phyloP scores from a whole-genome alignment of 2,797 vertebrate species.

The Siniperca obscura region DNA sequence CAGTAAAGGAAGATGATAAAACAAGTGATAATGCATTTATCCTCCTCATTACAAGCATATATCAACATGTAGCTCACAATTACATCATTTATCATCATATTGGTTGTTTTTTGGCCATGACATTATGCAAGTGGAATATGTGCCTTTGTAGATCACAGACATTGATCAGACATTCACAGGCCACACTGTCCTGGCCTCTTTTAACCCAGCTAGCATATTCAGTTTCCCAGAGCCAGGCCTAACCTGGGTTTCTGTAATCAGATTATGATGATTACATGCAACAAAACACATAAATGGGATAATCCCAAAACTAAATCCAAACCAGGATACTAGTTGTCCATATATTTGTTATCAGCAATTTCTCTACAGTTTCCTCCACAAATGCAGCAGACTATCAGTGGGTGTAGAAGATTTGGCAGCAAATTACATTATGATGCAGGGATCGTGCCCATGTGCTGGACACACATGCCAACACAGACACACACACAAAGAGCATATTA shows the following conservation, averaged over 20 bases:
- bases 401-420: constrained; percentile 62
- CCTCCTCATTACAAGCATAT: neutral
- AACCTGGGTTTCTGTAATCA: neutral
- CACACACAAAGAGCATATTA: constrained; percentile 58
- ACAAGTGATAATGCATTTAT: constrained; percentile 5
- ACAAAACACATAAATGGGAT: constrained; percentile 14
- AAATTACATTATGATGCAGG: constrained; percentile 61
- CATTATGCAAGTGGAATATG: constrained; percentile 2
- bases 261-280: constrained; percentile 5
- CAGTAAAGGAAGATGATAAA: neutral
- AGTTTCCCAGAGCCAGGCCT: neutral
- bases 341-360: constrained; percentile 41
- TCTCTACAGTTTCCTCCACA: constrained; percentile 34
- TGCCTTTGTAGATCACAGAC: neutral
- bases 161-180: neutral
- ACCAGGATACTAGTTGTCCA: neutral
- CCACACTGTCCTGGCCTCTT: neutral
- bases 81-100: neutral
- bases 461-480: constrained; percentile 40
- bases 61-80: neutral
- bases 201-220: neutral
- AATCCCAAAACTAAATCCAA: constrained; percentile 37
- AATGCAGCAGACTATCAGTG: constrained; percentile 59
- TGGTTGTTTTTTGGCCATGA: neutral
- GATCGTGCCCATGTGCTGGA: constrained; percentile 59